A percentile compares a stretch with the other conserved stretches of the same genome.
Evolutionary conservation across 2,888 invertebrate genomes (phyloP).

Genomic region (Himalopsyche japonica): DNA sequence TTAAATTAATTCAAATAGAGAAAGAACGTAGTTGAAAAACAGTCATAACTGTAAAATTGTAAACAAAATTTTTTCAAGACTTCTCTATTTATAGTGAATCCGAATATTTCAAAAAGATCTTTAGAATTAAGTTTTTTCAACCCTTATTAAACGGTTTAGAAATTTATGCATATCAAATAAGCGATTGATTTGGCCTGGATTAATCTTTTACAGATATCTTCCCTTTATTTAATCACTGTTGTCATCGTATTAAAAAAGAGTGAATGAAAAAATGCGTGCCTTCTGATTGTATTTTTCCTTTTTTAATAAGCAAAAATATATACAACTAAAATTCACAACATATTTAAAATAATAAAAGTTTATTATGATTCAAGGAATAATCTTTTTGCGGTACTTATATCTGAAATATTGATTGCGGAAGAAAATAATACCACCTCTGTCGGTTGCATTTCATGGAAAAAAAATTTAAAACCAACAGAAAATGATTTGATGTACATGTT

Average conservation of each 20-base stretch:
- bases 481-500: not conserved
- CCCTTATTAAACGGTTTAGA: slow-evolving; percentile 29
- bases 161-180: slow-evolving; percentile 38
- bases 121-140: slow-evolving; percentile 37
- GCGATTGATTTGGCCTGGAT: slow-evolving; percentile 35
- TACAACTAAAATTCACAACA: not conserved
- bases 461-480: not conserved
- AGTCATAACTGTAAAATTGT: not conserved
- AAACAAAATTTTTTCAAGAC: slow-evolving; percentile 29
- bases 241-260: slow-evolving; percentile 19
- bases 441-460: not conserved
- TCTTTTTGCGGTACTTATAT: not conserved
- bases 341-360: not conserved
- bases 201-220: slow-evolving; percentile 28
- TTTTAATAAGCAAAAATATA: slow-evolving; percentile 16
- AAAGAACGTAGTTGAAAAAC: not conserved
- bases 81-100: slow-evolving; percentile 35
- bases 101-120: slow-evolving; percentile 30
- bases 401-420: not conserved
- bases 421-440: not conserved
- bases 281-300: slow-evolving; percentile 36
- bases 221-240: slow-evolving; percentile 30
- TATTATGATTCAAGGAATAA: not conserved
- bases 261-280: slow-evolving; percentile 40
- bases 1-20: not conserved